These are phyloP conservation scores for Thunnus maccoyii DNA, from an alignment of 2,113 vertebrate genomes.

Conservation along the genomic window DNA sequence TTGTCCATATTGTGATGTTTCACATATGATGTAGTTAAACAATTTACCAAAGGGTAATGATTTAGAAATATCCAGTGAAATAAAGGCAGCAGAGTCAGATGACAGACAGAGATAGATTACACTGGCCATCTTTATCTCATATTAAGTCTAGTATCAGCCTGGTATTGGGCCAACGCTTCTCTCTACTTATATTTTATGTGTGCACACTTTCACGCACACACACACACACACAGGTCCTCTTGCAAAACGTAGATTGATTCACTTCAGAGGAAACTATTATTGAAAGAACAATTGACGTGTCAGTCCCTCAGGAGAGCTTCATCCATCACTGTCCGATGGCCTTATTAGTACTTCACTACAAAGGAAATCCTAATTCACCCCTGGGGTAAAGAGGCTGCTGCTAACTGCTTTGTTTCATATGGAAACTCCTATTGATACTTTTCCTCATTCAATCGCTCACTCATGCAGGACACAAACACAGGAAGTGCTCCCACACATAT, in stretches of 20 bases:
- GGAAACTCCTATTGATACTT: slow-evolving; percentile 38
- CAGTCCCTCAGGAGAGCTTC: slow-evolving; percentile 61
- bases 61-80: slow-evolving; percentile 3
- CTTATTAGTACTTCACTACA: slow-evolving; percentile 69
- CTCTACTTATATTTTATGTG: slow-evolving; percentile 18
- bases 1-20: not conserved
- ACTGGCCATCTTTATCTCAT: slow-evolving; percentile 18
- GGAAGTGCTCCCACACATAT: not conserved
- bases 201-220: not conserved
- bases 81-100: not conserved
- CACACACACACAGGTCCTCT: slow-evolving; percentile 16
- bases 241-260: slow-evolving; percentile 60
- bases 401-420: slow-evolving; percentile 51
- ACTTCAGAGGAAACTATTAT: slow-evolving; percentile 73
- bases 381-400: slow-evolving; percentile 36
- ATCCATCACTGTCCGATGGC: slow-evolving; percentile 75
- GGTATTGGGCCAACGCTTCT: not conserved
- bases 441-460: slow-evolving; percentile 26
- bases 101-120: slow-evolving; percentile 22
- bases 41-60: slow-evolving; percentile 2
- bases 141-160: slow-evolving; percentile 33
- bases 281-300: slow-evolving; percentile 76
- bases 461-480: slow-evolving; percentile 26
- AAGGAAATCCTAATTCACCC: slow-evolving; percentile 64
- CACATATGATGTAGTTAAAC: slow-evolving; percentile 21